Evolutionary conservation across 2,888 invertebrate species (phyloP).

Genomic region (Erannis defoliaria): DNA sequence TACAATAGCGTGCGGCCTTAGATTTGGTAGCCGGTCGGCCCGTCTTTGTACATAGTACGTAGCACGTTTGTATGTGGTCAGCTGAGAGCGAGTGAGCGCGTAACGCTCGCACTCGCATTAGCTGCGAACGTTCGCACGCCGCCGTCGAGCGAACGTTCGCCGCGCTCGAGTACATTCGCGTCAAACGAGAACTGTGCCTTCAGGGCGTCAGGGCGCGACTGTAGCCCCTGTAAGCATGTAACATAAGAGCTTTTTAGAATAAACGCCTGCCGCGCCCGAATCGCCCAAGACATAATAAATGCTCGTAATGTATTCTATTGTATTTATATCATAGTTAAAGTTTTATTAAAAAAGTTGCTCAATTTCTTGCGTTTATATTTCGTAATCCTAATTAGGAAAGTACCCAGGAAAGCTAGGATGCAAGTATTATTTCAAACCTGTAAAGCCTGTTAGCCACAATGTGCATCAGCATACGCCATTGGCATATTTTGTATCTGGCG

Average conservation of each 20-base stretch:
- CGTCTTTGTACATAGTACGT: slow-evolving; percentile 40
- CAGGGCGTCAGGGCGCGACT: slow-evolving; percentile 53
- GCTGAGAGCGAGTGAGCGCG: slow-evolving; percentile 47
- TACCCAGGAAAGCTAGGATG: too few species aligned
- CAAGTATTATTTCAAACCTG: neutral
- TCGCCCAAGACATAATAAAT: slow-evolving; percentile 74
- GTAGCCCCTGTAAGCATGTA: neutral
- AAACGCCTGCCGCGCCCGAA: slow-evolving; percentile 44
- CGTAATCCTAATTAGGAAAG: neutral
- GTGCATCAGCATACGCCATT: too few species aligned
- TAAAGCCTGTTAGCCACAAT: too few species aligned
- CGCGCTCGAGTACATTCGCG: slow-evolving; percentile 13
- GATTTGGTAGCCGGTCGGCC: slow-evolving; percentile 7
- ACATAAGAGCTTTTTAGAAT: neutral
- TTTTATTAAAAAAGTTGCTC: slow-evolving; percentile 85
- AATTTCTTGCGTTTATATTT: slow-evolving; percentile 53
- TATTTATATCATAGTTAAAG: slow-evolving; percentile 82
- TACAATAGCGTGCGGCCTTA: too few species aligned
- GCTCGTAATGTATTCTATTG: slow-evolving; percentile 83
- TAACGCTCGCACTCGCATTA: slow-evolving; percentile 41
- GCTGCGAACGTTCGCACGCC: slow-evolving; percentile 11
- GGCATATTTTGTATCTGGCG: too few species aligned
- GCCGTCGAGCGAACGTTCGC: slow-evolving; percentile 22
- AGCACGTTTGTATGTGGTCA: slow-evolving; percentile 43
- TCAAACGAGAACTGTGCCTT: slow-evolving; percentile 76